Base-by-base conservation (phyloP, 2,797 vertebrate genomes). In the Lophotriccus pileatus region DNA sequence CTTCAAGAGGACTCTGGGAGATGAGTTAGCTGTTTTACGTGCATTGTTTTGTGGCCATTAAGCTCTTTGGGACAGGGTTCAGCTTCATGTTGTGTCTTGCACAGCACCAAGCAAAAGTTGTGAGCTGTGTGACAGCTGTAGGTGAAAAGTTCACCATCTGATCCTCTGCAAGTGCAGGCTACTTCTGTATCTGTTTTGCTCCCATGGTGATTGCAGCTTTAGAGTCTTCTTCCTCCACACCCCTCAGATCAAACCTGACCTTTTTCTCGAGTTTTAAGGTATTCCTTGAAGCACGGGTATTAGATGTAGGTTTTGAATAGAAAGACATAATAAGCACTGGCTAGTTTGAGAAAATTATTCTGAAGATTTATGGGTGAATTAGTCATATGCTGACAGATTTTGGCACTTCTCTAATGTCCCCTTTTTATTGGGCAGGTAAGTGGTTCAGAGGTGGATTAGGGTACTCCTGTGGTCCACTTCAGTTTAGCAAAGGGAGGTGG, bases 161-260 rank as follows among this genome's bases (percentile, higher is more conserved):
- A 94, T 95, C 81, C 68, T 27, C 27, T 80, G 49, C 22, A 43
- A 90, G 36, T 53, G 20, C 89, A 66, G 89, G 64, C 58, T 72
- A 39, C 92, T 88, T 85, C 36, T 94, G 82, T 96, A 11, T 95
- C 78, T 91, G 4, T 94, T 95, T 96, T 96, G 96, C 84, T 95
- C 88, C 92, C 84, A 90, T 94, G 88, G 93, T 95, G 93, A 95
- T 72, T 0, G 1, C 72, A 62, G 49, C n/a, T 68, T 90, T 75
- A 30, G 28, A 77, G 24, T 64, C 44, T 43, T 44, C 56, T 95
- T 92, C 64, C 60, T 92, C 60, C 84, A 74, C 75, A 60, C 64
- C 64, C 53, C 27, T 68, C 25, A 43, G 37, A 74, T 53, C 30
- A 77, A 90, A 87, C 19, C 67, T 77, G 69, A 34, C 32, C 17